Evolutionary conservation across 2,113 vertebrate species (phyloP).

Genomic region (Sinocyclocheilus anshuiensis): DNA sequence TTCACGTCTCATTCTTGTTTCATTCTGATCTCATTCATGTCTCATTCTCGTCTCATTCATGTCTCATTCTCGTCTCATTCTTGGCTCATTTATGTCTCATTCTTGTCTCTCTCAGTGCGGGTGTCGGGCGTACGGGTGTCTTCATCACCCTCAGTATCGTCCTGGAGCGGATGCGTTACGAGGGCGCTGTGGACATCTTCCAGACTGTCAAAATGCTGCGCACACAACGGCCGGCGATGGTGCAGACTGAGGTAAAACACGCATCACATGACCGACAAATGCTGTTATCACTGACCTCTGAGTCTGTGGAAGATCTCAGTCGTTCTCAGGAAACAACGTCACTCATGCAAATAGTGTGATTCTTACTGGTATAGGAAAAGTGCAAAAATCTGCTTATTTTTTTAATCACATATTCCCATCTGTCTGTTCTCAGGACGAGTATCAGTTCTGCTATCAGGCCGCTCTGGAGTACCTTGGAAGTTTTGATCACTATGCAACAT

Average conservation of each 20-base stretch:
- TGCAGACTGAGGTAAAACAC: conserved; percentile 91
- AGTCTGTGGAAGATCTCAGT: not conserved
- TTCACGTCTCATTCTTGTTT: no score
- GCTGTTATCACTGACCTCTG: no score
- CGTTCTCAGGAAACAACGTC: no score
- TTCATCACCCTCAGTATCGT: conserved; percentile 98
- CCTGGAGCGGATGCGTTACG: conserved; percentile 97
- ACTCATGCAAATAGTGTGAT: not conserved
- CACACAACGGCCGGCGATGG: conserved; percentile 96
- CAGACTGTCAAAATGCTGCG: conserved; percentile 99
- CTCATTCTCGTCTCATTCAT: no score
- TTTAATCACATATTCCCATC: no score
- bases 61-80: no score
- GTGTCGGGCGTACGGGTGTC: conserved; percentile 94
- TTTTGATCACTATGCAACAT: conserved; percentile 99
- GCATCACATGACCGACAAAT: not conserved
- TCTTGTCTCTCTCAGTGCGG: conserved; percentile 76
- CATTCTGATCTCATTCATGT: not conserved
- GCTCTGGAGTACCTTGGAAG: conserved; percentile 98
- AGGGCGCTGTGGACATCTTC: conserved; percentile 99
- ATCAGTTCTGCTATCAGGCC: conserved; percentile 98
- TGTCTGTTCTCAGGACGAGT: conserved; percentile 87
- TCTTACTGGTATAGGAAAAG: not conserved
- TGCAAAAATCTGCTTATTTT: no score
- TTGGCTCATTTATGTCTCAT: no score